Evolutionary conservation across 2,797 vertebrate genomes (phyloP), one percentile per base, ranked within the genome.

Genomic region (Eospalax fontanierii): DNA sequence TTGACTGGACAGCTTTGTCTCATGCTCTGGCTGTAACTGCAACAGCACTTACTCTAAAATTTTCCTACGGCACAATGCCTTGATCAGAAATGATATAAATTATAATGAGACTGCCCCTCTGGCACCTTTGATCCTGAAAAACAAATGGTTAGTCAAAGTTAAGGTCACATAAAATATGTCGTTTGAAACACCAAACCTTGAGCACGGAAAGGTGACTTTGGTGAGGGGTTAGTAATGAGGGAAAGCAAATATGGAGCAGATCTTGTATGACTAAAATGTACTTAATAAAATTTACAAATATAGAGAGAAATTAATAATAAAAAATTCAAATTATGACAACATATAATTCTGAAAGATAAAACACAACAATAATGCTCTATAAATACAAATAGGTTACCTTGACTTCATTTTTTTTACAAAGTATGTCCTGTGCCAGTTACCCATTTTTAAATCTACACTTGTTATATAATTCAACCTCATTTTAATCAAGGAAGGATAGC

Each of bases 321-420:
- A 83, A 66, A 83, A 91, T 66, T n/a, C 57, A 90, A 92, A 57
- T 19, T 22, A 12, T 40, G 38, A 74, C 66, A 71, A 90, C 93
- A 46, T 6, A 38, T 74, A 66, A 35, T 91, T 61, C 22, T 75
- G 28, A 83, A 59, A 65, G n/a, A 35, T 22, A 81, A 76, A 71
- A 4, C 12, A 35, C 33, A 74, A 0, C 70, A 59, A 75, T 63
- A 71, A 66, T 38, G 16, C 6, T 46, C 21, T 8, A 38, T 70
- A 73, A 88, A 38, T 54, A 80, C 38, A 24, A 24, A 19, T 75
- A 84, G 30, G 79, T 79, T 79, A 68, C 68, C 50, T 12, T 73
- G 82, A 35, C 11, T 2, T 90, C 12, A 26, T 46, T 95, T 74
- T 87, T 90, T 90, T n/a, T n/a, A n/a, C 24, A 83, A 70, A 50